Conservation (phyloP, 2,797 vertebrate species). For the Fistularia commersonii region DNA sequence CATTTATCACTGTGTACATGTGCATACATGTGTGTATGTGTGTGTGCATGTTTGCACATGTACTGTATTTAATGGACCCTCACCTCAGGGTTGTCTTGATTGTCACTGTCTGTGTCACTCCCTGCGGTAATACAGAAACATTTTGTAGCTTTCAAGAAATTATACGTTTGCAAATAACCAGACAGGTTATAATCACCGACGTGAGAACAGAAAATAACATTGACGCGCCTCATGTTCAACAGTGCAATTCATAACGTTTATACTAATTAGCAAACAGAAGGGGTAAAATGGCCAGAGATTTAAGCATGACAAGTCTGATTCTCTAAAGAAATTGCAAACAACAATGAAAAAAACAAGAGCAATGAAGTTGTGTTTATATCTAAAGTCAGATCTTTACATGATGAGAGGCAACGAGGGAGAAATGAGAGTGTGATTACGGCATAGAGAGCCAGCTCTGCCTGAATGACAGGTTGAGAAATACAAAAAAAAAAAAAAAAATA, state of each 20-base stretch:
- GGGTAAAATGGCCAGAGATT: not conserved
- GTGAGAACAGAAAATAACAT: not conserved
- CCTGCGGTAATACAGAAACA: slow-evolving; percentile 68
- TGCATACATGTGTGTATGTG: slow-evolving; percentile 1
- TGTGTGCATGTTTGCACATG: not conserved
- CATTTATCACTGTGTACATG: not conserved
- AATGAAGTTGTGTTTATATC: no score
- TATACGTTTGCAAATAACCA: not conserved
- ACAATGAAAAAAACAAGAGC: no score
- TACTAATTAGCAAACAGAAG: not conserved
- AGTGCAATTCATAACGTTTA: no score
- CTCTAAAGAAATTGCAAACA: no score
- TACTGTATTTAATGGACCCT: slow-evolving; percentile 4
- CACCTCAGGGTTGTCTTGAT: slow-evolving; percentile 85
- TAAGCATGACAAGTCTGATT: not conserved
- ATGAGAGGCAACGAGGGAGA: not conserved
- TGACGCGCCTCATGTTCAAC: not conserved
- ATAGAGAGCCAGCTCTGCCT: slow-evolving; percentile 43
- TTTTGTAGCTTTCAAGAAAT: not conserved
- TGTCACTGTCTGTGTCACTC: slow-evolving; percentile 93
- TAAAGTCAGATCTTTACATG: not conserved
- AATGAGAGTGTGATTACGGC: slow-evolving; percentile 4
- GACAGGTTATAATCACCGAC: not conserved
- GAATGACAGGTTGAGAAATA: slow-evolving; percentile 44
- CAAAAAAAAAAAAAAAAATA: not conserved